A percentile compares a stretch with the other conserved stretches of the same genome.
phyloP scores from a whole-genome alignment of 2,797 vertebrate genomes.

The Gymnocypris eckloni region DNA sequence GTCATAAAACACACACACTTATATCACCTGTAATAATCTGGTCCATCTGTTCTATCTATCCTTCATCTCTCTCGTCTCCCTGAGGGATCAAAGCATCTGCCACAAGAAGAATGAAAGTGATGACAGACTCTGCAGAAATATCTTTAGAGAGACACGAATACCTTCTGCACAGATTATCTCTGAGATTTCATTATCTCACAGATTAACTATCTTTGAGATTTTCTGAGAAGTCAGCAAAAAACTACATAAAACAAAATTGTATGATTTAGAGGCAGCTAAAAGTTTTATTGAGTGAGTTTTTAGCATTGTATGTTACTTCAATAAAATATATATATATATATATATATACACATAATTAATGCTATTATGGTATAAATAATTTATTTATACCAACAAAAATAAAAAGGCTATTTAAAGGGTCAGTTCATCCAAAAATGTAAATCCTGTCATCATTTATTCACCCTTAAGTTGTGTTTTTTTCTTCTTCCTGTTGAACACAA shows the following conservation, averaged over 20 bases:
- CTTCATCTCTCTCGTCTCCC: constrained; percentile 13
- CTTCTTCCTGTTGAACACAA: no score
- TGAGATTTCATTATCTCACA: background rate
- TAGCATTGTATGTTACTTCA: background rate
- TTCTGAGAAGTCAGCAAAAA: constrained; percentile 11
- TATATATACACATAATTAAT: no score
- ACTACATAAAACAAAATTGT: background rate
- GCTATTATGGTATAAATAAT: no score
- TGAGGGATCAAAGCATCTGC: constrained; percentile 24
- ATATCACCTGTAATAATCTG: constrained; percentile 24
- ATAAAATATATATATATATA: no score
- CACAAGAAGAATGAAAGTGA: constrained; percentile 34
- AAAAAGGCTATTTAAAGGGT: background rate
- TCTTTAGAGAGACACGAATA: constrained; percentile 32
- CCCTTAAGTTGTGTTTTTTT: background rate
- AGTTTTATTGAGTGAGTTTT: background rate
- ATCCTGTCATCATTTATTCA: background rate
- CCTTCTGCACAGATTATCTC: constrained; percentile 21
- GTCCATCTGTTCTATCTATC: constrained; percentile 38
- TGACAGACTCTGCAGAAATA: constrained; percentile 33
- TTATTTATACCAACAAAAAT: no score
- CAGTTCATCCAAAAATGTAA: background rate
- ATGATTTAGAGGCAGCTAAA: background rate
- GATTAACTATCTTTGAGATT: background rate
- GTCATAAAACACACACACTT: background rate